Base-by-base conservation (phyloP, 2,797 vertebrate genomes). In the Pangasius macronema region DNA sequence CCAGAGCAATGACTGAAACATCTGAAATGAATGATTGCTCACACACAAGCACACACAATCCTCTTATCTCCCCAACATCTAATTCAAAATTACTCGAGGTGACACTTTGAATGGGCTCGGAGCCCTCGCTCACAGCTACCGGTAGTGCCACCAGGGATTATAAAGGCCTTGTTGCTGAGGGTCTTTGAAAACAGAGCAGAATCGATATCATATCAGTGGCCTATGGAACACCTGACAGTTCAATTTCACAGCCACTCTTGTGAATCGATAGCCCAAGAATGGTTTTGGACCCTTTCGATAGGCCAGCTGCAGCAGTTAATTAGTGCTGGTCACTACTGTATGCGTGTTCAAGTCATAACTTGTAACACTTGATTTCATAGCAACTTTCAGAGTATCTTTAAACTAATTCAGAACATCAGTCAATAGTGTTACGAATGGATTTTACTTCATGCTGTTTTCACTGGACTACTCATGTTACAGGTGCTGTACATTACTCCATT, bases 161-260 rank as follows among this genome's bases (percentile, higher is more conserved):
- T 87, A 87, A 70, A 87, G 87, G 63, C 70, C 49, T 49, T 2
- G 30, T 81, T 86, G 82, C 59, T 72, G 70, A 92, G 91, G 91
- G 90, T 87, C 82, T 87, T 84, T 84, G 92, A 91, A 87, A 68
- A 87, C 83, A 76, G 79, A 83, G 53, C 87, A 82, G 93, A 95
- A 97, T 97, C 97, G 90, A 96, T 97, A 97, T 93, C 94, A 96
- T 96, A 97, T 96, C 95, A 97, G 93, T 88, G 94, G 91, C 94
- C 92, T 87, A 93, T 88, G 92, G 91, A 95, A 95, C 95, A 95
- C 93, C 94, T 96, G 94, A 95, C 95, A 97, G 94, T 96, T 97
- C 96, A 96, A 97, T 97, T 96, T 96, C 93, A 95, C 94, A 94
- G 92, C 90, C 91, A 92, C 93, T 89, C 92, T 91, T 86, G 30